phyloP scores from a whole-genome alignment of 2,113 vertebrate species.

The Gavia stellata region DNA sequence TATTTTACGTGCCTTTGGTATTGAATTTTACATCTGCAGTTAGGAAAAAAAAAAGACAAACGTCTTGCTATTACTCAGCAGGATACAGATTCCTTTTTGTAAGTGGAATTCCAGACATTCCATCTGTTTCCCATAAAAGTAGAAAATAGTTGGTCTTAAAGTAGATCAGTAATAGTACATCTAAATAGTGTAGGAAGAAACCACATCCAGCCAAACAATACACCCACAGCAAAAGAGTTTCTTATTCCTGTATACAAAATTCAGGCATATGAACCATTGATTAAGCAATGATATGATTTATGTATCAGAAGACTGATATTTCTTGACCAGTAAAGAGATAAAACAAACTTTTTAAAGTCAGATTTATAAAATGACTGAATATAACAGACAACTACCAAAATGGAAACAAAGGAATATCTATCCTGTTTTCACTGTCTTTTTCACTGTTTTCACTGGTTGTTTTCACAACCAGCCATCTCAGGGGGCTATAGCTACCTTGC shows the following conservation, averaged over 20 bases:
- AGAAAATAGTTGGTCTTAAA: conserved; percentile 53
- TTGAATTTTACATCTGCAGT: conserved; percentile 41
- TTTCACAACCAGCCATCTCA: neutral
- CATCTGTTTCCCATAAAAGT: conserved; percentile 63
- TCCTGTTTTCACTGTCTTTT: neutral
- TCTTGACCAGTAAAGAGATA: neutral
- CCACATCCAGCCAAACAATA: neutral
- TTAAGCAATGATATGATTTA: neutral
- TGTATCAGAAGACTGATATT: neutral
- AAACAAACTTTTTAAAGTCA: neutral
- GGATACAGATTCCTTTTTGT: conserved; percentile 62
- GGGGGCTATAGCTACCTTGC: neutral
- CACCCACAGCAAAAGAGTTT: neutral
- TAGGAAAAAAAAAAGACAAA: conserved; percentile 8
- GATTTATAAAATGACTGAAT: neutral
- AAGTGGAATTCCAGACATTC: conserved; percentile 74
- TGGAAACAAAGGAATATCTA: neutral
- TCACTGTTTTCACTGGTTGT: neutral
- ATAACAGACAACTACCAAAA: neutral
- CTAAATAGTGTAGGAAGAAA: neutral
- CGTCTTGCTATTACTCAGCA: conserved; percentile 64
- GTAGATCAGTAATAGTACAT: neutral
- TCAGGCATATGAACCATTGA: neutral
- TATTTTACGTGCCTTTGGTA: conserved; percentile 53
- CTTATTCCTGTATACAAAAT: neutral